Conservation (phyloP, 2,888 invertebrate genomes). For the Arge pagana region DNA sequence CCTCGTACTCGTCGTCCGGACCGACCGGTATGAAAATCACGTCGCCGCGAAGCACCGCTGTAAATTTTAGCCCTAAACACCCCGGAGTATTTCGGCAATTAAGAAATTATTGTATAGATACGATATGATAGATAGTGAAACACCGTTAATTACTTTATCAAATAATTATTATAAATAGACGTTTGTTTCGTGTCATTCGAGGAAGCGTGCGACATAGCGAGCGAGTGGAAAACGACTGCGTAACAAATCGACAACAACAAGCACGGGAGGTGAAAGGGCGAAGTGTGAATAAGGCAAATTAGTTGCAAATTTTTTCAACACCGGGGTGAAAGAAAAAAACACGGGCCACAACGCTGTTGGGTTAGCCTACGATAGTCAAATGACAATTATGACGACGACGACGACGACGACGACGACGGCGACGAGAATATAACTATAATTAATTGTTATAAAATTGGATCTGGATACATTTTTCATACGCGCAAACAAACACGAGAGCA, state of each 20-base stretch:
- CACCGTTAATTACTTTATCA: background rate
- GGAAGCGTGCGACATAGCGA: too few species aligned
- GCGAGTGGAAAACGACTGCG: too few species aligned
- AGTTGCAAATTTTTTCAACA: background rate
- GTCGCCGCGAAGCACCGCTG: background rate
- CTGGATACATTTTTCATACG: conserved; percentile 29
- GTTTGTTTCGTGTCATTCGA: too few species aligned
- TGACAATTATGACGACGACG: too few species aligned
- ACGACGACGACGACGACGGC: too few species aligned
- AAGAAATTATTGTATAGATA: conserved; percentile 4
- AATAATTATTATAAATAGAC: conserved; percentile 2
- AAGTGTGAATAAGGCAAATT: background rate
- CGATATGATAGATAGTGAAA: background rate
- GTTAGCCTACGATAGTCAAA: too few species aligned
- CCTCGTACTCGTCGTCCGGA: background rate
- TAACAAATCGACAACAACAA: background rate
- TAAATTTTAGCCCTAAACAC: conserved; percentile 2
- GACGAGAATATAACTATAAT: conserved; percentile 17
- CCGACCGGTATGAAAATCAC: conserved; percentile 7
- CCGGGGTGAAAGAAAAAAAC: conserved; percentile 16
- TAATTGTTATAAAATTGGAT: conserved; percentile 40
- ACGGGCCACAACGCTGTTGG: conserved; percentile 8
- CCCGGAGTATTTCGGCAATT: background rate
- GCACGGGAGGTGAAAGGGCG: background rate
- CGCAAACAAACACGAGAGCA: conserved; percentile 16